Base-by-base conservation (phyloP, 2,888 invertebrate genomes). In the Ypsolopha scabrella region DNA sequence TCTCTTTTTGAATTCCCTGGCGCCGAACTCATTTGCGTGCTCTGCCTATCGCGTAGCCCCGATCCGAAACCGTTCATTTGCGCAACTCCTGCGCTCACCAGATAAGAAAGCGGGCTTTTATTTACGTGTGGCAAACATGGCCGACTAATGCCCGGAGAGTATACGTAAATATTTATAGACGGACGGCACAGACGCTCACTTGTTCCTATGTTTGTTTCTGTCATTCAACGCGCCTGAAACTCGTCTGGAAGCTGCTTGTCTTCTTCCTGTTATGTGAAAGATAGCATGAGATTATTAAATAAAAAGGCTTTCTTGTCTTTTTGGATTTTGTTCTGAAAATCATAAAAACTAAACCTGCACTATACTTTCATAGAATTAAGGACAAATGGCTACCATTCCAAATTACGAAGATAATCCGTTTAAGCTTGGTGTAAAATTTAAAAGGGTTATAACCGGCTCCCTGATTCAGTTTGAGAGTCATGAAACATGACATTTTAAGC, bases 91-190 rank as follows among this genome's bases (percentile, higher is more conserved):
- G 71, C 66, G 67, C 76, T 76, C 75, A 79, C 60, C 64, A 77
- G 83, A 83, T 81, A 85, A 83, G 83, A 83, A 82, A 79, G 75
- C 77, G 69, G 71, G 75, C 74, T 79, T 80, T 80, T 81, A 80
- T 81, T 78, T 76, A 77, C 70, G 72, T 69, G 65, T 61, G 63
- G 63, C 63, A 60, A 64, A 72, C 74, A 75, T 73, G 74, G 74
- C 72, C 75, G 79, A 75, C 78, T 41, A 49, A 49, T 79, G 80
- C 76, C 75, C 76, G 78, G 70, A 74, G 75, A 79, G 80, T 81
- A 82, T 77, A 80, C 74, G 76, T 86, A 86, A 86, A 86, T 85
- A 86, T 86, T 86, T 86, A 86, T 83, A 85, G 83, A 75, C 67
- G 61, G 67, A 59, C 63, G 59, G 63, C 61, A 66, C 72, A 70